phyloP scores from a whole-genome alignment of 2,888 invertebrate genomes.

The Drosophila percnosoma region DNA sequence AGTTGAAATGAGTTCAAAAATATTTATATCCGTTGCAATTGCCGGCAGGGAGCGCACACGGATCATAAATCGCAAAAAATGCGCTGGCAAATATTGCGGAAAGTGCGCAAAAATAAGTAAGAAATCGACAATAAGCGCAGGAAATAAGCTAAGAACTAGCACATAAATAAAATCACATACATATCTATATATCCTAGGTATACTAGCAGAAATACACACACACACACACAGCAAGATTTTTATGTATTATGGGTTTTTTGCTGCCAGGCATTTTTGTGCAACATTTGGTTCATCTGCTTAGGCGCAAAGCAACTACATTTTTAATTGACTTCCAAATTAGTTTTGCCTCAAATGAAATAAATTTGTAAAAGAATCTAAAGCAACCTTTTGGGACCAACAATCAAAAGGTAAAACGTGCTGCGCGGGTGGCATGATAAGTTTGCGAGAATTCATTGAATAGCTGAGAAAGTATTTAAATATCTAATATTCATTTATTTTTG shows the following conservation, averaged over 20 bases:
- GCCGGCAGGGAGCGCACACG: conserved; percentile 60
- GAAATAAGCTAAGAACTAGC: conserved; percentile 66
- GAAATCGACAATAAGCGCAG: conserved; percentile 78
- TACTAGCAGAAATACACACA: neutral
- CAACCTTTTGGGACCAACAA: neutral
- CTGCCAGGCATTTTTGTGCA: conserved; percentile 8
- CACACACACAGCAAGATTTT: neutral
- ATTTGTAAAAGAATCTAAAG: conserved; percentile 8
- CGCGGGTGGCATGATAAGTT: conserved; percentile 3
- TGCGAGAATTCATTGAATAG: neutral
- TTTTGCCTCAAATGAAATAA: conserved; percentile 55
- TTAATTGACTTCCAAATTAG: conserved; percentile 76
- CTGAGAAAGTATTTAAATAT: neutral
- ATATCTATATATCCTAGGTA: conserved; percentile 10
- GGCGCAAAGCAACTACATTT: conserved; percentile 48
- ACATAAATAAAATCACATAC: conserved; percentile 40
- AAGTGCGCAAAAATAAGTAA: conserved; percentile 71
- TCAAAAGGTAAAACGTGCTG: conserved; percentile 1
- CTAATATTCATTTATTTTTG: neutral
- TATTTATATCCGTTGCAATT: conserved; percentile 79
- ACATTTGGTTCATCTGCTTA: conserved; percentile 30
- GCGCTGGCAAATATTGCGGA: conserved; percentile 74
- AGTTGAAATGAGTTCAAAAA: conserved; percentile 80
- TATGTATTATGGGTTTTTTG: conserved; percentile 4
- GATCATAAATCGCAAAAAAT: conserved; percentile 77